These are phyloP conservation scores for Carassius auratus DNA, from an alignment of 2,113 vertebrate species.

Conservation along the genomic window DNA sequence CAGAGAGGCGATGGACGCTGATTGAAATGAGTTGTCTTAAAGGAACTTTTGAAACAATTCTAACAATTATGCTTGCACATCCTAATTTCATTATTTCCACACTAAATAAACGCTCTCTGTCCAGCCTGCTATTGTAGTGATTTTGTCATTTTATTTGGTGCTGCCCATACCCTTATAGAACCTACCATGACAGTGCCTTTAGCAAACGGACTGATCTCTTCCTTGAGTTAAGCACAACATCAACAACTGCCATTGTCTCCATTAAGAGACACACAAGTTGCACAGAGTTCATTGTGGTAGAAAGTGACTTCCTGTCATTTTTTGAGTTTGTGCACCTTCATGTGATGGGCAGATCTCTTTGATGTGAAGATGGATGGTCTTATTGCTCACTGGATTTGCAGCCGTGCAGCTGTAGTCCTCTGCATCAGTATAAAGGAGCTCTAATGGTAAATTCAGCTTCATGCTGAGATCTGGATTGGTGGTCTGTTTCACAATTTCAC, in stretches of 20 bases:
- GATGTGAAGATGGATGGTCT: neutral
- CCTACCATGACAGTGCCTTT: neutral
- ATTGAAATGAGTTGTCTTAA: too few relatives aligned
- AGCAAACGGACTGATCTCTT: neutral
- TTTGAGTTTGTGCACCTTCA: neutral
- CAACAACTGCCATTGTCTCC: too few relatives aligned
- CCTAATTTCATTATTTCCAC: too few relatives aligned
- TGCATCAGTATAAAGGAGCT: neutral
- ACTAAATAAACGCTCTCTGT: too few relatives aligned
- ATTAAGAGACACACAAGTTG: neutral
- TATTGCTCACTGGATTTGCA: neutral
- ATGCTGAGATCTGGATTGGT: conserved; percentile 5
- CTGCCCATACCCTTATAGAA: neutral
- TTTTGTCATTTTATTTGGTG: neutral
- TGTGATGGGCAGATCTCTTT: neutral
- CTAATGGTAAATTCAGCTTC: conserved; percentile 13
- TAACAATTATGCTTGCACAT: too few relatives aligned
- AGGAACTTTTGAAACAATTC: too few relatives aligned
- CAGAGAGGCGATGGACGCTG: too few relatives aligned
- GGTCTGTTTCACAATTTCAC: conserved; percentile 11
- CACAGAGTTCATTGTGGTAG: neutral
- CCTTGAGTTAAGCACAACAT: neutral
- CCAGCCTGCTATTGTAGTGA: neutral
- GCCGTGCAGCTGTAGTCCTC: neutral
- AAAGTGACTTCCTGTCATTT: neutral